Percentiles rank a stretch among this genome's conserved stretches.
phyloP scores from a whole-genome alignment of 2,113 vertebrate genomes.

The Calyptomena viridis region DNA sequence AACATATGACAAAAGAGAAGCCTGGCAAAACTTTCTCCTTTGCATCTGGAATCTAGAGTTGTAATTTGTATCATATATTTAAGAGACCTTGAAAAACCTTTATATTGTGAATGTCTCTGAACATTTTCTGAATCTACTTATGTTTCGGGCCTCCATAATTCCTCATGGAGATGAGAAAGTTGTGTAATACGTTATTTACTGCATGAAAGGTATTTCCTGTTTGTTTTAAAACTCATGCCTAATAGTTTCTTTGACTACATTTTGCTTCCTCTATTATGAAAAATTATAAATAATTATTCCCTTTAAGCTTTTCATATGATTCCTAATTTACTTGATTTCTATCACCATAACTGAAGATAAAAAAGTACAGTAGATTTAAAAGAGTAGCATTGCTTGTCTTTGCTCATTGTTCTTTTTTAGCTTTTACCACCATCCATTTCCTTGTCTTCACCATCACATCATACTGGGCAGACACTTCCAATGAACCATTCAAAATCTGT shows the following conservation, averaged over 20 bases:
- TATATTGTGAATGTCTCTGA: not conserved
- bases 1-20: not conserved
- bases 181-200: not conserved
- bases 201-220: fast-evolving
- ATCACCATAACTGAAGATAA: not conserved
- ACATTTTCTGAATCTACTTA: not conserved
- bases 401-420: not conserved
- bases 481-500: not conserved
- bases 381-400: not conserved
- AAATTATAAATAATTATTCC: not conserved
- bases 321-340: not conserved
- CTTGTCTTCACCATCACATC: not conserved
- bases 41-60: not conserved
- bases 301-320: not conserved
- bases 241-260: not conserved
- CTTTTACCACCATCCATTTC: not conserved
- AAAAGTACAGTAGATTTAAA: not conserved
- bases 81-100: not conserved
- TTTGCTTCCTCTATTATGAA: not conserved
- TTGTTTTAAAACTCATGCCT: not conserved
- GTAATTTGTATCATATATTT: not conserved
- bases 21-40: not conserved
- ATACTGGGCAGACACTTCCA: not conserved
- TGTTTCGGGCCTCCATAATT: not conserved
- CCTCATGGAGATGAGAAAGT: not conserved